Base-by-base conservation (phyloP, 2,113 vertebrate species). In the Oreochromis tanganicae region DNA sequence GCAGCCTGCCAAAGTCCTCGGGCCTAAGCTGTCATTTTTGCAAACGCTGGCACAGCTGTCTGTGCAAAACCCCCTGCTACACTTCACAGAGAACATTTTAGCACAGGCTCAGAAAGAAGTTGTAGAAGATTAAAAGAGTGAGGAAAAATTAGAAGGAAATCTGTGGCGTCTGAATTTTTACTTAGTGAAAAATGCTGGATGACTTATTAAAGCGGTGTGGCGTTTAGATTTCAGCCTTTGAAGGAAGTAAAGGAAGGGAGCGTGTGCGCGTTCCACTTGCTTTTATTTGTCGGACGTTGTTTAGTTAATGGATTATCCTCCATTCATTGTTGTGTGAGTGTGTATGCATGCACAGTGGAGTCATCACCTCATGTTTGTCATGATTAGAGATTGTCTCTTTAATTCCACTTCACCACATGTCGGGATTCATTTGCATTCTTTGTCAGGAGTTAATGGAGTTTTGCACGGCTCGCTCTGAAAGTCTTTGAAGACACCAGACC, bases 381-480 rank as follows among this genome's bases (percentile, higher is more conserved):
- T 98, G 98, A 98, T 99, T 98, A 98, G 98, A 98, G 97, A 96
- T 97, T 97, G 98, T 97, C 92, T 97, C 97, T 98, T 98, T 99
- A 99, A 98, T 98, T 98, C 97, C 97, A 96, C 98, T 97, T 97
- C 98, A 97, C 98, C 98, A 98, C 98, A 98, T 98, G 98, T 98
- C 97, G 97, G 97, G 97, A 98, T 99, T 98, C 98, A 99, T 99
- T 99, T 99, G 98, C 98, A 98, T 98, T 99, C 97, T 99, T 99
- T 99, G 98, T 99, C 98, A 98, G 97, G 98, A 99, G 98, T 99
- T 99, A 99, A 99, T 99, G 98, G 98, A 98, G 98, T 98, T 98
- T 94, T 94, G 89, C 90, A 97, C 97, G 97, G 97, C 97, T 98
- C 96, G 96, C 97, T 98, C 97, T 97, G 97, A 98, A 96, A 99